Evolutionary conservation across 1,140 invertebrate species (phyloP).

Genomic region (Macrostomum lignano): DNA sequence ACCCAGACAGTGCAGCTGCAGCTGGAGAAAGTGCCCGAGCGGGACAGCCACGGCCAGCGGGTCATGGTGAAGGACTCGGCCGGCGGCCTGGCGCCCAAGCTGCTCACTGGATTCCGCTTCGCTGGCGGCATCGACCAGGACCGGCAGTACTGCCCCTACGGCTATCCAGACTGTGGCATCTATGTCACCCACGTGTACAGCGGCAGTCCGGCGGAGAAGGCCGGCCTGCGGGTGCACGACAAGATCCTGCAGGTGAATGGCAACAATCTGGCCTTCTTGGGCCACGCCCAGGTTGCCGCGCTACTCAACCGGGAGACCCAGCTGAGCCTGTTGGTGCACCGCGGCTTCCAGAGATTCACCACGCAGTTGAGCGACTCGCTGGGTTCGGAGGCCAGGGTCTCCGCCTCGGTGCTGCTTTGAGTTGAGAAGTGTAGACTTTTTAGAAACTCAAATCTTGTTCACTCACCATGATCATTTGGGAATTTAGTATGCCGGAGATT

Average conservation of each 20-base stretch:
- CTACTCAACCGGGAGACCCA: constrained; percentile 84
- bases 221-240: constrained; percentile 80
- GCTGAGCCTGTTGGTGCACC: constrained; percentile 69
- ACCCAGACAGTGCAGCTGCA: too few species aligned
- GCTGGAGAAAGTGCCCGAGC: too few species aligned
- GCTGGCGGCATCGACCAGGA: constrained; percentile 94
- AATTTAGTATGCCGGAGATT: too few species aligned
- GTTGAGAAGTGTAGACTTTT: too few species aligned
- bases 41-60: too few species aligned
- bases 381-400: too few species aligned
- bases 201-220: constrained; percentile 63
- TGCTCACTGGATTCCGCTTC: constrained; percentile 91
- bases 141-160: constrained; percentile 69
- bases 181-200: constrained; percentile 91
- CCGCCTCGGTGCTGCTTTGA: too few species aligned
- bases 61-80: constrained; percentile 46
- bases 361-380: too few species aligned
- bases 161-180: constrained; percentile 91
- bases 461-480: too few species aligned
- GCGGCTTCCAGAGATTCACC: too few species aligned
- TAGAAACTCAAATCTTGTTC: too few species aligned
- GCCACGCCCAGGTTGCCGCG: constrained; percentile 88
- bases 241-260: constrained; percentile 71
- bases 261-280: constrained; percentile 84
- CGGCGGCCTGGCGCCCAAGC: constrained; percentile 49